Base-by-base conservation (phyloP, 2,888 invertebrate genomes). In the Dicranocentrus wangi region DNA sequence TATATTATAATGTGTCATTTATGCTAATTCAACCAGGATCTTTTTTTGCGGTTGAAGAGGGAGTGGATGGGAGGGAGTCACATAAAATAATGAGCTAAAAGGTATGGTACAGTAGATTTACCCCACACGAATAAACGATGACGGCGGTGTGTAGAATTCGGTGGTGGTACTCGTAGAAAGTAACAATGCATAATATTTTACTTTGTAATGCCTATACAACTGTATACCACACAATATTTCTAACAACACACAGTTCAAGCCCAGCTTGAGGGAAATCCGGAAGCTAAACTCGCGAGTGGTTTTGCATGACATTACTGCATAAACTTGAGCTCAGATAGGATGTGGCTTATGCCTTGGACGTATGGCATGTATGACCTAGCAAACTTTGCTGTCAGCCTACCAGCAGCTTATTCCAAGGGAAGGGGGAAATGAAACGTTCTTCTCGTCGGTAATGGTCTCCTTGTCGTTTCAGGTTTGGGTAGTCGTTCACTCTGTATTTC, bases 241-340 rank as follows among this genome's bases (percentile, higher is more conserved):
- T 43, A 13, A 39, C 39, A 43, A 43, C 43, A n/a, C n/a, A 43
- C 43, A 43, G n/a, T 39, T 39, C 39, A 13, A 39, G 13, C 13
- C 7, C 43, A 8, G 15, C 8, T 8, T 47, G 17, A 51, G 51
- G 8, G 8, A 53, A 69, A 55, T 68, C 70, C 70, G 70, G 70
- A 70, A 58, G 70, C 58, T 42, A 8, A 42, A 70, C 28, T 55
- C 42, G n/a, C 8, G n/a, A 58, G 23, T 70, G 70, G 71, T 19
- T 71, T 71, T 71, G 71, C 71, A 42, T 71, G 71, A 42, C 61
- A 71, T 71, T 61, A 61, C 27, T 61, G 60, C 43, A 61, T 71
- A 71, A 71, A 61, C 1, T 17, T 19, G n/a, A 23, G 58, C 58
- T 27, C 5, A 39, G 39, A 13, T 39, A 39, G 39, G 13, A 13